Evolutionary conservation across 2,113 vertebrate species (phyloP).

Genomic region (Pachypanchax playfairii): DNA sequence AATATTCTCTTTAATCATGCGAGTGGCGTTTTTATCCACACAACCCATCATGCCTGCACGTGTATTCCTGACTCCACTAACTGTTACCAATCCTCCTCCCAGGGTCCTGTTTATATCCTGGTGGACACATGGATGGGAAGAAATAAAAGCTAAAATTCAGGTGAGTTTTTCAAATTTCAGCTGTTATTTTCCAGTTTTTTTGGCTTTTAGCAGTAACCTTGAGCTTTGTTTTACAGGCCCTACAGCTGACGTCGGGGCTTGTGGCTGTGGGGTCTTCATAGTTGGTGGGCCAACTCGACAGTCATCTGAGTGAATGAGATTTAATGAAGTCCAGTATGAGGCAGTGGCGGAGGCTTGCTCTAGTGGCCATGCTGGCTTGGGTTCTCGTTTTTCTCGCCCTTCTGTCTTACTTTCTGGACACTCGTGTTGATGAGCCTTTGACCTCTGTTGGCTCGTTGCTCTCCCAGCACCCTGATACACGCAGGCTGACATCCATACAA

Average conservation of each 20-base stretch:
- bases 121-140: slow-evolving; percentile 42
- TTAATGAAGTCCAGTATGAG: slow-evolving; percentile 95
- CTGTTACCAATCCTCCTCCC: slow-evolving; percentile 27
- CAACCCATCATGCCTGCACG: slow-evolving; percentile 10
- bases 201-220: neutral
- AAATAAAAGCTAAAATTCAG: slow-evolving; percentile 52
- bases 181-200: neutral
- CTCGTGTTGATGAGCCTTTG: slow-evolving; percentile 82
- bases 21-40: slow-evolving; percentile 9
- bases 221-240: slow-evolving; percentile 50
- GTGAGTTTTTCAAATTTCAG: slow-evolving; percentile 33
- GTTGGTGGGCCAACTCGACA: slow-evolving; percentile 47
- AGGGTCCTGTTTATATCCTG: slow-evolving; percentile 45
- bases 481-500: slow-evolving; percentile 86
- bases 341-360: slow-evolving; percentile 92
- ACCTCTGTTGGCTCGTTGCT: slow-evolving; percentile 82
- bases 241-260: slow-evolving; percentile 58
- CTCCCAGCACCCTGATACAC: slow-evolving; percentile 84
- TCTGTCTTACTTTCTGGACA: slow-evolving; percentile 94
- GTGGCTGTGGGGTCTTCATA: slow-evolving; percentile 30
- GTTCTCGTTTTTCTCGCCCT: slow-evolving; percentile 89
- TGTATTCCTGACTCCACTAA: slow-evolving; percentile 31
- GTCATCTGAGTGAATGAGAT: slow-evolving; percentile 47
- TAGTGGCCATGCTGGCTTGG: slow-evolving; percentile 92
- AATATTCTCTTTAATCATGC: slow-evolving; percentile 15